Base-by-base conservation (phyloP, 1,140 invertebrate genomes). In the Zaprionus ghesquierei region DNA sequence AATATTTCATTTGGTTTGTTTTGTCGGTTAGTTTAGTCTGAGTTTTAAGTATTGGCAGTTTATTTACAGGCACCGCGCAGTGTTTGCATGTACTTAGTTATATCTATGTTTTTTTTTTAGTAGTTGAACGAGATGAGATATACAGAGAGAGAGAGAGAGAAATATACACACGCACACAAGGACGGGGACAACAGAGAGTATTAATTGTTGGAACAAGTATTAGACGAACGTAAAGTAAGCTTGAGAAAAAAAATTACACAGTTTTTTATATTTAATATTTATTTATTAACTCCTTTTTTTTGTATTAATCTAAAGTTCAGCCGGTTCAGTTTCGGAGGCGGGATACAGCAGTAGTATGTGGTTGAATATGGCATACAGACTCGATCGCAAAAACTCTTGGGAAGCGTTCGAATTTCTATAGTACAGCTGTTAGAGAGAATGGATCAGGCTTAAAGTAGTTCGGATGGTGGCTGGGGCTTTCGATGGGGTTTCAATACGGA, bases 51-150 rank as follows among this genome's bases (percentile, higher is more conserved):
- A 77, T 69, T 69, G 86, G 86, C 86, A 90, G 78, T 85, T 69
- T 90, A 90, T 90, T 71, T 90, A 90, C 89, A 90, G 89, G 84
- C 89, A 90, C 85, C 81, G 75, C 89, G 90, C 89, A 89, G 81
- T 90, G 89, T 85, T 90, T 77, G 70, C 55, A 90, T 77, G 75
- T 60, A 75, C 75, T 71, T 79, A 89, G 72, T 79, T 81, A 77
- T 80, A 41, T 41, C 35, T 41, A 41, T 75, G 84, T 87, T 74
- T 70, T 80, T 69, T 38, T 69, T 79, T 90, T 87, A 72, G 63
- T 73, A 90, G 82, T 87, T 75, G 76, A 25, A 25, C 79, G 75
- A 89, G 64, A 61, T 70, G 69, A 60, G 69, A 13, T 59, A 44
- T 23, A 62, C 65, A 69, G 38, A 59, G 62, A 69, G 46, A 71